These are phyloP conservation scores for Anser brachyrhynchus DNA, from an alignment of 2,113 vertebrate species.

Conservation along the genomic window DNA sequence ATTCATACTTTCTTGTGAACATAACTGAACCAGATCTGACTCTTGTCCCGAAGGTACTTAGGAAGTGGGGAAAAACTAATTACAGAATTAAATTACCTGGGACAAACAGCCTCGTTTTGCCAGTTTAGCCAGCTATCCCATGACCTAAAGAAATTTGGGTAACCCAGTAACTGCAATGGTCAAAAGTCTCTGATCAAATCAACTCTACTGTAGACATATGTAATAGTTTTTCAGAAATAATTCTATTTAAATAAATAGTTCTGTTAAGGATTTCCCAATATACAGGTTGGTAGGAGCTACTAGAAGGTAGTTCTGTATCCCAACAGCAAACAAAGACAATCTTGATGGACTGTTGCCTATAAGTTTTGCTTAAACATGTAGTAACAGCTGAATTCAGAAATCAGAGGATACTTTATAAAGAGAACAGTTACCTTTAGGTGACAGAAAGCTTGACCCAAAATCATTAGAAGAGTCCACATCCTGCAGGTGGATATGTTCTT, in stretches of 20 bases:
- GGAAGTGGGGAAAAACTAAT: not conserved
- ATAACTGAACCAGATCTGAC: not conserved
- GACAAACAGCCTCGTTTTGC: not conserved
- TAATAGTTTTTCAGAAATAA: not conserved
- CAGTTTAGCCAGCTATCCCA: not conserved
- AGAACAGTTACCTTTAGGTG: not conserved
- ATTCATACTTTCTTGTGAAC: not conserved
- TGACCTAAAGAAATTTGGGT: not conserved
- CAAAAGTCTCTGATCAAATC: not conserved
- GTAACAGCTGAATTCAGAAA: not conserved
- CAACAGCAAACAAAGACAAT: not conserved
- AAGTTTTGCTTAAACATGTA: not conserved
- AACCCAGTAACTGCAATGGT: not conserved
- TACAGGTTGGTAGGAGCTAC: not conserved
- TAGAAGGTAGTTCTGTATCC: not conserved
- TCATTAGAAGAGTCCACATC: not conserved
- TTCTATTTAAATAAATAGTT: not conserved
- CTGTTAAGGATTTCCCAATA: not conserved
- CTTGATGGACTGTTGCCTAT: not conserved
- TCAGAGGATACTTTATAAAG: not conserved
- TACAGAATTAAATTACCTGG: not conserved
- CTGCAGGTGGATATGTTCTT: not conserved
- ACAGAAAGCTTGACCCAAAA: not conserved
- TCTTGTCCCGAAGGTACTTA: not conserved
- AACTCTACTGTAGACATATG: not conserved